Evolutionary conservation across 2,888 invertebrate species (phyloP).

Genomic region (Sialis lutaria): DNA sequence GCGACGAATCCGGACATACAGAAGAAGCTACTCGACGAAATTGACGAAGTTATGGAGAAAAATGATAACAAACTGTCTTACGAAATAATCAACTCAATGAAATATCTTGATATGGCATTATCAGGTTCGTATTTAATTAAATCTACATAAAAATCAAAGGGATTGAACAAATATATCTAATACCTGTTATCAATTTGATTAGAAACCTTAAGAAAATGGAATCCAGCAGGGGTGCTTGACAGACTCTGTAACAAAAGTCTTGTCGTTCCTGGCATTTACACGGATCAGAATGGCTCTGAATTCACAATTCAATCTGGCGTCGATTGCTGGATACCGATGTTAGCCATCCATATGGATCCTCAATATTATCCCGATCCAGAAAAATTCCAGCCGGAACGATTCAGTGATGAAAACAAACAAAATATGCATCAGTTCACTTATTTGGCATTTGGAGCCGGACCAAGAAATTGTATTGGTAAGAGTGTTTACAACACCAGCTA

Average conservation of each 20-base stretch:
- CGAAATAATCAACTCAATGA: background rate
- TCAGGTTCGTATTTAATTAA: background rate
- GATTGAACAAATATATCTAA: background rate
- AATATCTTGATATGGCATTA: background rate
- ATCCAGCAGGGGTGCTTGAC: background rate
- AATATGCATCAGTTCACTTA: background rate
- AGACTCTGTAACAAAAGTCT: background rate
- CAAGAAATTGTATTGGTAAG: conserved; percentile 1
- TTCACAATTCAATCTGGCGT: background rate
- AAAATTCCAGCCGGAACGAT: conserved; percentile 1
- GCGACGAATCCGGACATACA: background rate
- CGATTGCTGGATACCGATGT: background rate
- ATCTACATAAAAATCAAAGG: background rate
- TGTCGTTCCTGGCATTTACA: background rate
- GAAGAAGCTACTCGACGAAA: background rate
- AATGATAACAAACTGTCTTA: background rate
- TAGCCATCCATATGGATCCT: background rate
- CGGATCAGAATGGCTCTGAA: no score
- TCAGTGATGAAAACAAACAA: background rate
- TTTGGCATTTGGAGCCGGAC: background rate
- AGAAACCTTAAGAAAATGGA: background rate
- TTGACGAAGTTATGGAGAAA: background rate
- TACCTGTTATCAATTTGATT: background rate
- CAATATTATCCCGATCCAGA: background rate
- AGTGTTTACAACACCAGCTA: no score